phyloP scores from a whole-genome alignment of 2,888 invertebrate genomes.

The Agrochola macilenta region DNA sequence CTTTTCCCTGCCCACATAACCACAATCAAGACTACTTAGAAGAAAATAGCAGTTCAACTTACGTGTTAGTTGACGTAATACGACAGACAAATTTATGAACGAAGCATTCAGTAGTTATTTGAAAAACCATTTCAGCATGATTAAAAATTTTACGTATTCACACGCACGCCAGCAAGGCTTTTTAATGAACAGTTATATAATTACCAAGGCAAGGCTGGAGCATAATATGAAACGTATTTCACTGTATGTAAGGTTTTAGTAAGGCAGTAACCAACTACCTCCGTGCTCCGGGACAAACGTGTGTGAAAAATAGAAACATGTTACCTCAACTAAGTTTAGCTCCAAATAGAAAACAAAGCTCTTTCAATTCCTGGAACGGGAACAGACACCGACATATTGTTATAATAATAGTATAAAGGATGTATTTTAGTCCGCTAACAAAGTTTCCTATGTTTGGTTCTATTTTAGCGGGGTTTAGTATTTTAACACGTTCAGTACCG shows the following conservation, averaged over 20 bases:
- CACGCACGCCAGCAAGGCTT: too few species aligned
- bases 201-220: neutral
- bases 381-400: neutral
- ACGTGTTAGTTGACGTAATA: neutral
- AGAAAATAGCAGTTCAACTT: too few species aligned
- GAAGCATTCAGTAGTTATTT: neutral
- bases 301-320: constrained; percentile 10
- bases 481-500: neutral
- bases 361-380: constrained; percentile 9
- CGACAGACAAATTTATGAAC: neutral
- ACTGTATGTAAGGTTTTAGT: neutral
- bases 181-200: neutral
- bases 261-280: neutral
- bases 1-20: neutral
- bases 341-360: constrained; percentile 21
- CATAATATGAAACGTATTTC: neutral
- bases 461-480: constrained; percentile 9
- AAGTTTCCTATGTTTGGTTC: neutral
- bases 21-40: neutral
- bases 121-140: neutral
- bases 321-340: neutral
- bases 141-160: neutral
- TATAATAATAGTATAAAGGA: neutral
- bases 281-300: neutral
- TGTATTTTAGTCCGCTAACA: constrained; percentile 1